phyloP scores from a whole-genome alignment of 2,797 vertebrate species.

The Oreochromis mossambicus region DNA sequence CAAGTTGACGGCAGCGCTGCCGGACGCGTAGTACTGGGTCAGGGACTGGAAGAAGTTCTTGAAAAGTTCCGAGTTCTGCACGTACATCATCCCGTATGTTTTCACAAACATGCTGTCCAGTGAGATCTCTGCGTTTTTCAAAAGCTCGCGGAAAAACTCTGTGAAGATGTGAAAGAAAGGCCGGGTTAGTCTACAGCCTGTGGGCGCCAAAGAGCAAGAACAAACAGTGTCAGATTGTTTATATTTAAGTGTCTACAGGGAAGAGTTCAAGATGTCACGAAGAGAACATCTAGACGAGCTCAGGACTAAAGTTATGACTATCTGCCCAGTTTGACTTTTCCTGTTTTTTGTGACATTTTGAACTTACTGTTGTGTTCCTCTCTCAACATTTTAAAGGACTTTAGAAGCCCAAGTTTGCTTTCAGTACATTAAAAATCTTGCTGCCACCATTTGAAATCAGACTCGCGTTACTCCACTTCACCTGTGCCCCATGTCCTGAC shows the following conservation, averaged over 20 bases:
- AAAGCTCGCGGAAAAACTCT: slow-evolving; percentile 96
- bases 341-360: background rate
- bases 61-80: slow-evolving; percentile 94
- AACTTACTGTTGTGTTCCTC: background rate
- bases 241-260: background rate
- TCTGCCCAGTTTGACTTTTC: background rate
- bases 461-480: slow-evolving; percentile 39
- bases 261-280: background rate
- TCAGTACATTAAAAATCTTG: background rate
- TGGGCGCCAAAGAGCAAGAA: background rate
- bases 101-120: slow-evolving; percentile 93
- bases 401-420: background rate
- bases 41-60: slow-evolving; percentile 88
- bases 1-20: slow-evolving; percentile 81
- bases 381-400: background rate
- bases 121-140: slow-evolving; percentile 89
- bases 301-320: background rate
- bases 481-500: slow-evolving; percentile 17
- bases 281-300: background rate
- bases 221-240: background rate
- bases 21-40: slow-evolving; percentile 84
- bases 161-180: background rate
- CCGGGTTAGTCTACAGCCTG: background rate
- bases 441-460: background rate
- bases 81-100: slow-evolving; percentile 92